Evolutionary conservation across 1,140 invertebrate genomes (phyloP).

Genomic region (Coelopa frigida): DNA sequence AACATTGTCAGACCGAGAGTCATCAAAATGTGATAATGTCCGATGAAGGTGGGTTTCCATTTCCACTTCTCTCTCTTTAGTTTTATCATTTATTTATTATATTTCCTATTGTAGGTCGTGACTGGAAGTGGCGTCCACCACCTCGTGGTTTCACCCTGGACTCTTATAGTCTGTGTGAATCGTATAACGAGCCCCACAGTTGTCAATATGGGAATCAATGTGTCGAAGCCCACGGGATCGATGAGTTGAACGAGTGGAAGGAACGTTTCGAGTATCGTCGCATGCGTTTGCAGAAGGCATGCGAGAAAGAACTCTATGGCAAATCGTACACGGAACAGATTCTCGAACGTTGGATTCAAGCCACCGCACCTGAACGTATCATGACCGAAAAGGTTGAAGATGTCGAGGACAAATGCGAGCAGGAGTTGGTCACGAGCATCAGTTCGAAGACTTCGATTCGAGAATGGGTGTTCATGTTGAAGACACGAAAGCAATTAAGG

Average conservation of each 20-base stretch:
- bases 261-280: slow-evolving; percentile 60
- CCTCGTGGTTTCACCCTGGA: slow-evolving; percentile 56
- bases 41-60: slow-evolving; percentile 55
- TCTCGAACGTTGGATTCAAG: slow-evolving; percentile 56
- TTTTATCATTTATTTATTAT: too few species aligned
- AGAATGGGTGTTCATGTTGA: slow-evolving; percentile 61
- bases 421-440: slow-evolving; percentile 56
- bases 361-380: slow-evolving; percentile 51
- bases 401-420: slow-evolving; percentile 54
- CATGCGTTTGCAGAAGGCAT: slow-evolving; percentile 57
- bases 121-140: slow-evolving; percentile 64
- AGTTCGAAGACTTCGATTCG: slow-evolving; percentile 59
- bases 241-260: slow-evolving; percentile 69
- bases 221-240: slow-evolving; percentile 65
- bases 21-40: slow-evolving; percentile 65
- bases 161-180: slow-evolving; percentile 52
- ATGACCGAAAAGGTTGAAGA: slow-evolving; percentile 54
- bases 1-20: slow-evolving; percentile 58
- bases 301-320: slow-evolving; percentile 61
- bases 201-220: slow-evolving; percentile 66
- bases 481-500: slow-evolving; percentile 47
- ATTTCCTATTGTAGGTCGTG: slow-evolving; percentile 44
- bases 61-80: too few species aligned
- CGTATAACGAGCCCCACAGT: slow-evolving; percentile 47
- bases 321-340: slow-evolving; percentile 60